Conservation (phyloP, 2,888 invertebrate species). For the Euplexia lucipara region DNA sequence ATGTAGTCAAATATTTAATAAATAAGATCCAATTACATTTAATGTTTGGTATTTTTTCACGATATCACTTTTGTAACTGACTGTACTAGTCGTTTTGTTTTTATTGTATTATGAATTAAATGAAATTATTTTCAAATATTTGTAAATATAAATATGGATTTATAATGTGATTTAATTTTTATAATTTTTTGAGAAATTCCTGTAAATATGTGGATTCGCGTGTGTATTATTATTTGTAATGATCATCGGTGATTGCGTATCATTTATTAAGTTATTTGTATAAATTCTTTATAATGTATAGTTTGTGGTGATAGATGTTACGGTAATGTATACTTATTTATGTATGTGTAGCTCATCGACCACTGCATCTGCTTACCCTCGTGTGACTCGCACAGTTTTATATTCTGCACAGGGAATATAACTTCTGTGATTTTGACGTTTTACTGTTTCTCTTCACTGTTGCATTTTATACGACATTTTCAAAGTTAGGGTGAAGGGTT, state of each 20-base stretch:
- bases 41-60: slow-evolving; percentile 29
- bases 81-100: slow-evolving; percentile 56
- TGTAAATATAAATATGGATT: slow-evolving; percentile 83
- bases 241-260: slow-evolving; percentile 74
- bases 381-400: slow-evolving; percentile 72
- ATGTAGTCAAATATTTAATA: slow-evolving; percentile 40
- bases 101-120: slow-evolving; percentile 60
- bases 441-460: slow-evolving; percentile 64
- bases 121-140: slow-evolving; percentile 70
- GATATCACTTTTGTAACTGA: slow-evolving; percentile 38
- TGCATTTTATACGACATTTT: slow-evolving; percentile 64
- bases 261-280: slow-evolving; percentile 84
- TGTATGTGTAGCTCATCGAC: slow-evolving; percentile 76
- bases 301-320: slow-evolving; percentile 81
- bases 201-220: slow-evolving; percentile 89
- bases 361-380: slow-evolving; percentile 63
- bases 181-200: slow-evolving; percentile 70
- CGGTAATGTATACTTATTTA: slow-evolving; percentile 78
- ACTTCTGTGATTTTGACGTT: slow-evolving; percentile 70
- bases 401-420: slow-evolving; percentile 72
- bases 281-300: slow-evolving; percentile 85
- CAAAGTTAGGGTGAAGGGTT: slow-evolving; percentile 45
- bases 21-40: slow-evolving; percentile 9
- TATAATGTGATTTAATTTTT: slow-evolving; percentile 84
- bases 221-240: slow-evolving; percentile 81